Base-by-base conservation (phyloP, 2,797 vertebrate genomes). In the Catostomus latipinnis region DNA sequence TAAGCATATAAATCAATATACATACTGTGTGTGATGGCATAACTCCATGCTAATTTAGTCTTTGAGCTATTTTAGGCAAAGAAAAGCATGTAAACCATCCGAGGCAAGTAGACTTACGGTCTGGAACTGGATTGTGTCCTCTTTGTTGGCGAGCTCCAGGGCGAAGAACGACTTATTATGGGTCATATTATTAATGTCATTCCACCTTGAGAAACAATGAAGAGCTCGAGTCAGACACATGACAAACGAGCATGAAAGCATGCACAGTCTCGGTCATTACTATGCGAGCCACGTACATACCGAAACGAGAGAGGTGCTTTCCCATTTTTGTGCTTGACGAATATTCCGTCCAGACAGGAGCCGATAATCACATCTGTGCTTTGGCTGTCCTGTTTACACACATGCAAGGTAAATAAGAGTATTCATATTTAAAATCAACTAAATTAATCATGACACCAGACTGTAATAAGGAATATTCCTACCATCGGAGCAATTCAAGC, bases 101-200 rank as follows among this genome's bases (percentile, higher is more conserved):
- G 56, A 34, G 34, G 34, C 3, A 2, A 34, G 34, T 8, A n/a
- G 85, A 95, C 96, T 97, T 91, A 99, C 98, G 62, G 97, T 98
- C 92, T 99, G 98, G 91, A 98, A 99, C 84, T 99, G 98, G 90
- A 98, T 94, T 88, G 96, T 98, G 88, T 99, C 98, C 83, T 99
- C 98, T 92, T 98, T 98, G 92, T 93, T 98, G 79, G 95, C 87
- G 80, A 99, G 88, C 91, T 99, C 97, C 90, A 99, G 89, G 0
- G 96, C 95, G 2, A 99, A 98, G 88, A 97, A 97, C 49, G 97
- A 98, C 92, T 97, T 99, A 90, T 97, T 99, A 91, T 99, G 98
- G 89, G 96, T 97, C 97, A 99, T 97, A 91, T 98, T 98, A 83
- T 96, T 96, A 90, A 99, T 98, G 88, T 99, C 97, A 82, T 97